A percentile compares a stretch with the other conserved stretches of the same genome.
phyloP scores from a whole-genome alignment of 2,797 vertebrate genomes.

The Melopsittacus undulatus region DNA sequence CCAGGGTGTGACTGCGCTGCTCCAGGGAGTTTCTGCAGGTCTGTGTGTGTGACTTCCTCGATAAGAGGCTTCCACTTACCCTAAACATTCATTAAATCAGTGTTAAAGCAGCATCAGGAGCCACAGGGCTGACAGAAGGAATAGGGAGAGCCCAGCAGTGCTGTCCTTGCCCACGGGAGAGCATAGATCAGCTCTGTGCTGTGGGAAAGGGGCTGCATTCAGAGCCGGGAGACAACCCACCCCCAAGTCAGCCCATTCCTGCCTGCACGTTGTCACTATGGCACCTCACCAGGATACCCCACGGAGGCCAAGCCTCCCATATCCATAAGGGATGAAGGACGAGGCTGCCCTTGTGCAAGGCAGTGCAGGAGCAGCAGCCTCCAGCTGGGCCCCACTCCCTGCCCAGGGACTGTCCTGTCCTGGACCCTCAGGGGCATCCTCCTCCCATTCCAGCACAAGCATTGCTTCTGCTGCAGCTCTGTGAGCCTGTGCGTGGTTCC shows the following conservation, averaged over 20 bases:
- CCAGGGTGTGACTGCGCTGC: not conserved
- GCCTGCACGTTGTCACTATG: not conserved
- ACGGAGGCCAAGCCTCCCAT: not conserved
- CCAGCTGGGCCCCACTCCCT: not conserved
- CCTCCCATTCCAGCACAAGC: not conserved
- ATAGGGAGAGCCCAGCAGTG: not conserved
- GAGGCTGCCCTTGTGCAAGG: not conserved
- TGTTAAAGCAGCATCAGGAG: not conserved
- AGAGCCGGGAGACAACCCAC: not conserved
- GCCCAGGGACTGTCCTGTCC: not conserved
- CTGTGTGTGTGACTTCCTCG: not conserved
- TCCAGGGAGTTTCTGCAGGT: not conserved
- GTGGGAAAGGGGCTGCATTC: not conserved
- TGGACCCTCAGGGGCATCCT: not conserved
- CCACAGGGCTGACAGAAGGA: not conserved
- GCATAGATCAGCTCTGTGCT: accelerated
- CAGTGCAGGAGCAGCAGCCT: not conserved
- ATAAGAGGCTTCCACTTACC: not conserved
- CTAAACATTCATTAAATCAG: not conserved
- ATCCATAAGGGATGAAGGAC: accelerated
- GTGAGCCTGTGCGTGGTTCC: not conserved
- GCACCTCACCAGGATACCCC: not conserved
- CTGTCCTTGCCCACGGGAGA: not conserved
- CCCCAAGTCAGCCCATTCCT: not conserved
- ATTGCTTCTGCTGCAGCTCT: not conserved